Evolutionary conservation across 2,113 vertebrate species (phyloP).

Genomic region (Tylochromis polylepis): DNA sequence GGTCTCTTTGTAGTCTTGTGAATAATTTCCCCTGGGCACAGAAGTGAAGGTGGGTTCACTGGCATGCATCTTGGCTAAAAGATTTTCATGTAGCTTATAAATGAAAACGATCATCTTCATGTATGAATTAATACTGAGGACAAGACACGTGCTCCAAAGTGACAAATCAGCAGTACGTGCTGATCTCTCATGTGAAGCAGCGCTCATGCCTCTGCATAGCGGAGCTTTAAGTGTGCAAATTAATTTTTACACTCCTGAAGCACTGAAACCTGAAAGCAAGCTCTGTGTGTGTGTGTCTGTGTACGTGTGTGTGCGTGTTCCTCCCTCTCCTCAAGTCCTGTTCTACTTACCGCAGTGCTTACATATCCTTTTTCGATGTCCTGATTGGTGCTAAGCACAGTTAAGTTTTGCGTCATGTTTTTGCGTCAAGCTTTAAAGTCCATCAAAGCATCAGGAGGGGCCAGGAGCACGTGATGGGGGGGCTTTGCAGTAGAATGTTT

Average conservation of each 20-base stretch:
- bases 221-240: conserved; percentile 8
- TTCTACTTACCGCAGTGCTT: conserved; percentile 55
- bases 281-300: not conserved
- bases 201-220: not conserved
- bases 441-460: conserved; percentile 21
- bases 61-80: conserved; percentile 20
- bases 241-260: conserved; percentile 27
- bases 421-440: conserved; percentile 56
- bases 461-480: not conserved
- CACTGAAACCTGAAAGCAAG: conserved; percentile 1
- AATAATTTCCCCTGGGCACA: not conserved
- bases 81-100: conserved; percentile 29
- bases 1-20: not conserved
- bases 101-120: conserved; percentile 24
- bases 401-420: conserved; percentile 54
- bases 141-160: conserved; percentile 35
- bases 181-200: conserved; percentile 31
- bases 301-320: not conserved
- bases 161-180: conserved; percentile 50
- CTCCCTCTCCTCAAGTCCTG: not conserved
- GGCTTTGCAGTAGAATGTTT: conserved; percentile 28
- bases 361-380: not conserved
- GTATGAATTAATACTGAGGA: conserved; percentile 11
- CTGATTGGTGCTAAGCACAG: conserved; percentile 62
- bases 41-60: not conserved